Conservation (phyloP, 1,140 invertebrate species). For the Macrobrachium rosenbergii region DNA sequence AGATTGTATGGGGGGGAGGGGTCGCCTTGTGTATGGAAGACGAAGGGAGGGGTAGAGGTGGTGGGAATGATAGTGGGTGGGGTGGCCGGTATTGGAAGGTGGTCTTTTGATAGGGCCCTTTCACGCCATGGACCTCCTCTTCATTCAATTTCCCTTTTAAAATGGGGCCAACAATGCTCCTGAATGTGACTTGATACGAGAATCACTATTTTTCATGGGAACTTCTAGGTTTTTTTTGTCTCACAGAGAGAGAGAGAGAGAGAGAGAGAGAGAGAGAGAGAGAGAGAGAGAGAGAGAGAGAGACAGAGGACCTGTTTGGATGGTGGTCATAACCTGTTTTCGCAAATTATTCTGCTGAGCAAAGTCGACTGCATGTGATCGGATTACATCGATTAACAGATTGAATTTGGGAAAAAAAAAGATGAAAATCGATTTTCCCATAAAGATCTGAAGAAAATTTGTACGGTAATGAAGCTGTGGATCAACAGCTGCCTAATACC, state of each 20-base stretch:
- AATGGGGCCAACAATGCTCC: background rate
- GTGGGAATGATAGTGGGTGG: background rate
- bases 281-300: background rate
- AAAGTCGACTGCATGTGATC: too few relatives aligned
- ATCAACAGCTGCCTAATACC: too few relatives aligned
- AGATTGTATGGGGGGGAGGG: too few relatives aligned
- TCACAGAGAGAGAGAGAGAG: slow-evolving; percentile 10
- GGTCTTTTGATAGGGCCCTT: background rate
- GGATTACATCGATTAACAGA: too few relatives aligned
- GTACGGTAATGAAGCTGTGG: too few relatives aligned
- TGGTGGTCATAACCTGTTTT: too few relatives aligned
- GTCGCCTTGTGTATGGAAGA: background rate
- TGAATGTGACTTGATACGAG: background rate
- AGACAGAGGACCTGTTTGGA: background rate
- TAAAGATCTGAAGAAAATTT: too few relatives aligned
- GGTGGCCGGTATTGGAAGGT: background rate
- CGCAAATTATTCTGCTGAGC: too few relatives aligned
- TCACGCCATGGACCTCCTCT: background rate
- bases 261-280: slow-evolving; percentile 8
- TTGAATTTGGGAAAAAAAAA: too few relatives aligned
- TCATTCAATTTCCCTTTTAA: slow-evolving; percentile 29
- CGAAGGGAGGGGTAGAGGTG: background rate
- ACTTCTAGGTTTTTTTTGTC: background rate
- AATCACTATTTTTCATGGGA: slow-evolving; percentile 29
- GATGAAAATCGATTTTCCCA: too few relatives aligned